A percentile compares a stretch with the other conserved stretches of the same genome.
phyloP scores from a whole-genome alignment of 2,113 vertebrate genomes.

The Tachycineta bicolor region DNA sequence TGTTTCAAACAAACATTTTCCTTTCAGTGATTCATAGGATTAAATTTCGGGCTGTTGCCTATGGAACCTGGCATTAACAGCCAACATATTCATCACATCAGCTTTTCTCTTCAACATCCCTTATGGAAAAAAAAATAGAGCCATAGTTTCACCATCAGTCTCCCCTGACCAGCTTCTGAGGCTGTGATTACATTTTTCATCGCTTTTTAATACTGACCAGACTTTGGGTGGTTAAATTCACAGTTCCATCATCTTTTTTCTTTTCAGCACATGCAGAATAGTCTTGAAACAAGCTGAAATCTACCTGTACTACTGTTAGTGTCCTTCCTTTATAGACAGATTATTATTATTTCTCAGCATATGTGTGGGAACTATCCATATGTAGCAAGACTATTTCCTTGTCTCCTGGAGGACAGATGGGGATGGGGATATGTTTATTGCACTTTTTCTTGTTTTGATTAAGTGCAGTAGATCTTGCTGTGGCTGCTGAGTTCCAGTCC shows the following conservation, averaged over 20 bases:
- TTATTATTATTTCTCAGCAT: neutral
- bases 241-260: neutral
- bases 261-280: neutral
- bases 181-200: neutral
- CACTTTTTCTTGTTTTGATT: neutral
- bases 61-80: neutral
- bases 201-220: neutral
- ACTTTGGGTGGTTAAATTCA: neutral
- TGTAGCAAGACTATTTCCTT: neutral
- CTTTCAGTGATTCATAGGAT: constrained; percentile 8
- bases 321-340: neutral
- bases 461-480: neutral
- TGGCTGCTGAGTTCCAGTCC: neutral
- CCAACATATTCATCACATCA: neutral
- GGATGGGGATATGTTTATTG: neutral
- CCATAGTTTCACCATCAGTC: neutral
- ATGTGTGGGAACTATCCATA: neutral
- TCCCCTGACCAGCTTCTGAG: neutral
- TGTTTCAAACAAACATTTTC: constrained; percentile 28
- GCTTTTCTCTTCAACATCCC: neutral
- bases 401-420: neutral
- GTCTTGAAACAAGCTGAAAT: neutral
- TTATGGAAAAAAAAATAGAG: neutral
- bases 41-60: constrained; percentile 39
- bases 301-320: neutral